Evolutionary conservation across 2,888 invertebrate genomes (phyloP), one percentile per base, ranked within the genome.

Genomic region (Epinotia brunnichana): DNA sequence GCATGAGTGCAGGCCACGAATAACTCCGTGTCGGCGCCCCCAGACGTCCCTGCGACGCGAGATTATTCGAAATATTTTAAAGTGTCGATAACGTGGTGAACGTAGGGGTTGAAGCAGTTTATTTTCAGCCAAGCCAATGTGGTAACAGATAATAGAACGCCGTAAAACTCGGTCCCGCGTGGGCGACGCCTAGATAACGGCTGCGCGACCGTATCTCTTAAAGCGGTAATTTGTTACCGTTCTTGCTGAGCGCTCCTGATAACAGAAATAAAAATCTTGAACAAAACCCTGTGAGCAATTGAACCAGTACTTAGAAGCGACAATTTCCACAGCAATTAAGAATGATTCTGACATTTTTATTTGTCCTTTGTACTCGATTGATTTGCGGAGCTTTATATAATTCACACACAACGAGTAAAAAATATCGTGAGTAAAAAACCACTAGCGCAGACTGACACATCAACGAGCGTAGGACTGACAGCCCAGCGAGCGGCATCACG

Each of bases 181-280:
- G 87, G 92, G 91, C 86, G 90, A 82, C 80, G 79, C 79, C 74
- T 76, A 88, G 90, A 91, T 91, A 91, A 87, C 82, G 77, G 78
- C 80, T 81, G 81, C 77, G 77, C 77, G 78, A 80, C 83, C 82
- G 81, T 90, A 90, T 88, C 87, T 90, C 79, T 85, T 85, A 85
- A 88, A 87, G 86, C 82, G 85, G 87, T 90, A 85, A 91, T 90
- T 91, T 91, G 90, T 90, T 88, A 83, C 82, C 82, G 82, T 83
- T 85, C 85, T 83, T 81, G 80, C 81, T 81, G 79, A 77, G 80
- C 78, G 81, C 79, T 79, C 79, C 80, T 84, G 88, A 88, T 88
- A 89, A 86, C 79, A 78, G 81, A 82, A 83, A 84, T 81, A 81
- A 79, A 81, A 82, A 78, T 75, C 75, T 75, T 77, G 70, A 66